A percentile compares a stretch with the other conserved stretches of the same genome.
Evolutionary conservation across 2,797 vertebrate genomes (phyloP).

Genomic region (Crax fasciolata): DNA sequence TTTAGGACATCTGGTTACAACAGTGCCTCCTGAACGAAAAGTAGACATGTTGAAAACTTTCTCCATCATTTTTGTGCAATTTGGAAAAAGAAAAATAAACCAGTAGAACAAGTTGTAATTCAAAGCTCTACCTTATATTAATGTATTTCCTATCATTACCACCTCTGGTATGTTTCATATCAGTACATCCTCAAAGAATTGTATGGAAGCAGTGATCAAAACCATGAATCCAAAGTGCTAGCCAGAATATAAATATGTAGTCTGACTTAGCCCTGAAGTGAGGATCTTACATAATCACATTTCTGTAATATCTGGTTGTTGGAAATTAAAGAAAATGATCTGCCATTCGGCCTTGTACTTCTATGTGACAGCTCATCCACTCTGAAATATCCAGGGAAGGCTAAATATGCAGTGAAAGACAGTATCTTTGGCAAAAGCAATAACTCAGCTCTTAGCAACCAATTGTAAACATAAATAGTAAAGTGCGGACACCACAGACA

Average conservation of each 20-base stretch:
- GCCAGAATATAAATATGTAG: background rate
- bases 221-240: background rate
- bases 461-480: conserved; percentile 36
- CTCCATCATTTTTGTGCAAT: background rate
- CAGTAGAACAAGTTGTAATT: background rate
- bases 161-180: background rate
- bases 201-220: background rate
- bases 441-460: conserved; percentile 45
- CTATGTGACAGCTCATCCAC: conserved; percentile 16
- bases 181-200: background rate
- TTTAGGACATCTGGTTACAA: background rate
- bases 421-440: conserved; percentile 12
- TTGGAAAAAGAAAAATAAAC: background rate
- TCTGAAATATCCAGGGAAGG: conserved; percentile 24
- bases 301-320: conserved; percentile 30
- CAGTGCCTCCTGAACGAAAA: background rate
- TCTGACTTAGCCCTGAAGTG: conserved; percentile 3
- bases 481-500: background rate
- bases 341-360: background rate
- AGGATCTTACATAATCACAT: conserved; percentile 24
- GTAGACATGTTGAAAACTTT: background rate
- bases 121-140: background rate
- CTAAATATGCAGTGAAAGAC: conserved; percentile 12
- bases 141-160: conserved; percentile 21
- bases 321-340: conserved; percentile 43